Evolutionary conservation across 2,797 vertebrate genomes (phyloP).

Genomic region (Limosa lapponica): DNA sequence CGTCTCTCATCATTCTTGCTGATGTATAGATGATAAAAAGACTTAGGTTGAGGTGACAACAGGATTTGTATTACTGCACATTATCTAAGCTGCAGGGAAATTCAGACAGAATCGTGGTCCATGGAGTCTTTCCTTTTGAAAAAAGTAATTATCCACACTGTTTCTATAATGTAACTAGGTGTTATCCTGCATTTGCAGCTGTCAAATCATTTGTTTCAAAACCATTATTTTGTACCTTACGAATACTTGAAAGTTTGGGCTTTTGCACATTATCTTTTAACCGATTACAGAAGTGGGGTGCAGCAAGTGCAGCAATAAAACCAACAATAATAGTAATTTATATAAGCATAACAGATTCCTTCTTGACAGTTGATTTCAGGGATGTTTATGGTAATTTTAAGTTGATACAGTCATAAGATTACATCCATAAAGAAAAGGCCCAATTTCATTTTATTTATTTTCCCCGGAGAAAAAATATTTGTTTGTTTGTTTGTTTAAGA

Average conservation of each 20-base stretch:
- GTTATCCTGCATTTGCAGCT: constrained; percentile 81
- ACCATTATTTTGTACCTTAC: constrained; percentile 72
- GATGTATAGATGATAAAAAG: constrained; percentile 79
- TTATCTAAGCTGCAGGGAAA: constrained; percentile 74
- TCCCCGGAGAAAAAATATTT: constrained; percentile 25
- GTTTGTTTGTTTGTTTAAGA: constrained; percentile 39
- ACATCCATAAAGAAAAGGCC: constrained; percentile 44
- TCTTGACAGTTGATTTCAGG: constrained; percentile 62
- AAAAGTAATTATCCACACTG: constrained; percentile 83
- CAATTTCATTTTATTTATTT: constrained; percentile 40
- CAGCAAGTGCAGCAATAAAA: constrained; percentile 36
- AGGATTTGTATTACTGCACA: constrained; percentile 65
- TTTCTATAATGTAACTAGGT: constrained; percentile 81
- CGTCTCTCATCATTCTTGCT: constrained; percentile 76
- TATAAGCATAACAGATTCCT: constrained; percentile 17
- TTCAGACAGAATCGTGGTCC: constrained; percentile 74
- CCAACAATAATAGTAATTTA: constrained; percentile 43
- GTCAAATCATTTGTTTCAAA: constrained; percentile 80
- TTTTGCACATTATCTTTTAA: constrained; percentile 64
- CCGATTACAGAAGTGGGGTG: constrained; percentile 58
- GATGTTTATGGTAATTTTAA: constrained; percentile 57
- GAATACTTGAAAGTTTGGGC: constrained; percentile 74
- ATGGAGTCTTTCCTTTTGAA: constrained; percentile 67
- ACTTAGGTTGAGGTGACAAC: constrained; percentile 73
- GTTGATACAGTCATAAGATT: constrained; percentile 49